phyloP scores from a whole-genome alignment of 2,888 invertebrate genomes.

The Galerucella pusilla region DNA sequence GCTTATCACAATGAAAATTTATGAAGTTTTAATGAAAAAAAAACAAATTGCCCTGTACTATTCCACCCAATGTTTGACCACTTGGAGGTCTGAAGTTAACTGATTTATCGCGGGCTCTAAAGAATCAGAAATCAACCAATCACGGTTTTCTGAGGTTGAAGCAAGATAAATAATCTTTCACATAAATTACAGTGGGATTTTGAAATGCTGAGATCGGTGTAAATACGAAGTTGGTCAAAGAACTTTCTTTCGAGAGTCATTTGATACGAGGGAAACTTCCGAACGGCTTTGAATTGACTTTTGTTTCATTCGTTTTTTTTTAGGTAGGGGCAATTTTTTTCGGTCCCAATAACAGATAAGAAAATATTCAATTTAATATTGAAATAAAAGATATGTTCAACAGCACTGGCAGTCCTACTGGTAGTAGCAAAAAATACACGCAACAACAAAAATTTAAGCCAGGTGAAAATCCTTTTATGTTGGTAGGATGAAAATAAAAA shows the following conservation, averaged over 20 bases:
- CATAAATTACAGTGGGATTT: constrained; percentile 37
- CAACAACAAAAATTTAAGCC: too few species aligned
- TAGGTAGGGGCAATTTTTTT: too few species aligned
- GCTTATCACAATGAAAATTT: too few species aligned
- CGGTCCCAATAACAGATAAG: too few species aligned
- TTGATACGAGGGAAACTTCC: constrained; percentile 30
- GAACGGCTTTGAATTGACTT: constrained; percentile 18
- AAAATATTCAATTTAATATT: too few species aligned
- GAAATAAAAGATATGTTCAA: too few species aligned
- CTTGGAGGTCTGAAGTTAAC: constrained; percentile 25
- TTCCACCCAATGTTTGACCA: constrained; percentile 22
- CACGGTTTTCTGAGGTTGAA: constrained; percentile 23
- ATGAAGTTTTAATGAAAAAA: too few species aligned
- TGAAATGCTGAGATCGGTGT: constrained; percentile 34
- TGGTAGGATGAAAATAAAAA: too few species aligned
- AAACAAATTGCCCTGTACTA: neutral
- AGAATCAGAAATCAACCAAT: constrained; percentile 36
- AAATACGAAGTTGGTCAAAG: constrained; percentile 37
- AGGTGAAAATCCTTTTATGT: too few species aligned
- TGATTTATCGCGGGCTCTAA: constrained; percentile 30
- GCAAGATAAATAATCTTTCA: constrained; percentile 38
- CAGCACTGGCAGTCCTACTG: too few species aligned
- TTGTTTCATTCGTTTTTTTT: constrained; percentile 24
- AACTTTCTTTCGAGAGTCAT: constrained; percentile 30
- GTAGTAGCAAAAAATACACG: too few species aligned